Percentiles rank a stretch among this genome's conserved stretches.
phyloP scores from a whole-genome alignment of 64 coral and sea anemone species.

The Stichodactyla mertensii region DNA sequence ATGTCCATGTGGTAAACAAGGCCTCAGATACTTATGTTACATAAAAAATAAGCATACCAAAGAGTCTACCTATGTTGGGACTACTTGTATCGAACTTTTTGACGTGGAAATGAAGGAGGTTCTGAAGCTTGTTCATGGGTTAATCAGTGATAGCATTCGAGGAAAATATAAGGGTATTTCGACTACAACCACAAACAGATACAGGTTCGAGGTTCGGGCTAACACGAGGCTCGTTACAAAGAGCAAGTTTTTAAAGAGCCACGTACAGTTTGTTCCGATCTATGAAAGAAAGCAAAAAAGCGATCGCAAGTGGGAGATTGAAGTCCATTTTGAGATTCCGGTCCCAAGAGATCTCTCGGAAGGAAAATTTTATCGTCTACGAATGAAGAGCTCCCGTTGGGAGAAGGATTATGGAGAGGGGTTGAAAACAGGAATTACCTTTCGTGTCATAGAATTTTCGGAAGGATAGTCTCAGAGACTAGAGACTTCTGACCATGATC shows the following conservation, averaged over 20 bases:
- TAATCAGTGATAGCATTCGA: slow-evolving; percentile 5
- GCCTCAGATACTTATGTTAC: slow-evolving; percentile 7
- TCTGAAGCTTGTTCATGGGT: slow-evolving; percentile 1
- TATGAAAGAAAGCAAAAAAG: background rate
- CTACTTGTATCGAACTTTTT: slow-evolving; percentile 34
- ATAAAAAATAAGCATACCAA: slow-evolving; percentile 33
- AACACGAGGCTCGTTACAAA: slow-evolving; percentile 8
- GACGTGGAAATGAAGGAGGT: slow-evolving; percentile 41
- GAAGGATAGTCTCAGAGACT: too few relatives aligned
- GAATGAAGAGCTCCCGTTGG: too few relatives aligned
- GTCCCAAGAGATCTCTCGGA: too few relatives aligned
- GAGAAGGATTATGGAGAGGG: too few relatives aligned
- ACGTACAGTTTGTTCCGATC: background rate
- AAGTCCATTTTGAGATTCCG: too few relatives aligned
- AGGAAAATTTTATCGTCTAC: too few relatives aligned
- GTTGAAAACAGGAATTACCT: too few relatives aligned
- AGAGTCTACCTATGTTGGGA: slow-evolving; percentile 19
- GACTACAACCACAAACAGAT: background rate
- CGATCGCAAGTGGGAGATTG: background rate
- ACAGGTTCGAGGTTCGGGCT: slow-evolving; percentile 22
- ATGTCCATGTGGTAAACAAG: slow-evolving; percentile 41
- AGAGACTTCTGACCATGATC: too few relatives aligned
- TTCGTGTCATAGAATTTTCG: too few relatives aligned
- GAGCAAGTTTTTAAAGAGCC: background rate
- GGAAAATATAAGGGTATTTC: slow-evolving; percentile 42